These are phyloP conservation scores for Cosmopolites sordidus DNA, from an alignment of 2,888 invertebrate species.

Conservation along the genomic window DNA sequence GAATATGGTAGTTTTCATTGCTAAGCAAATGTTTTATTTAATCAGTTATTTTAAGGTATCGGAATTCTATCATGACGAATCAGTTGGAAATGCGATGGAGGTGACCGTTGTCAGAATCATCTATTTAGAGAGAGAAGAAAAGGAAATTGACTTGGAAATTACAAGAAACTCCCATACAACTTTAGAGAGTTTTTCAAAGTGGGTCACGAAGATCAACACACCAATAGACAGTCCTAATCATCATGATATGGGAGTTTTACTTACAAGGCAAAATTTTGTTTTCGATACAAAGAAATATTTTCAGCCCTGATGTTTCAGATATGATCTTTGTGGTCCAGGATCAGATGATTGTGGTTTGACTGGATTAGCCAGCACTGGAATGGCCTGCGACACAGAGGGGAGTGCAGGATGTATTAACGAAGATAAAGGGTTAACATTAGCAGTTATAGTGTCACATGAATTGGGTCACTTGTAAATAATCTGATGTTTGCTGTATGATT, in stretches of 20 bases:
- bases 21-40: too few relatives aligned
- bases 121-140: slow-evolving; percentile 53
- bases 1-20: slow-evolving; percentile 57
- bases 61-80: slow-evolving; percentile 48
- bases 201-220: slow-evolving; percentile 58
- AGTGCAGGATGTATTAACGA: slow-evolving; percentile 62
- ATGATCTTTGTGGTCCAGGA: slow-evolving; percentile 54
- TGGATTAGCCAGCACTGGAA: slow-evolving; percentile 64
- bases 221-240: slow-evolving; percentile 57
- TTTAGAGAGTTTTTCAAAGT: slow-evolving; percentile 60
- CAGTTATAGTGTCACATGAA: slow-evolving; percentile 64
- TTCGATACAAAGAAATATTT: background rate
- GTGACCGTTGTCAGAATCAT: slow-evolving; percentile 56
- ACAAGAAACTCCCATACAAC: slow-evolving; percentile 55
- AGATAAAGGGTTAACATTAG: slow-evolving; percentile 61
- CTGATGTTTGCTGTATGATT: background rate
- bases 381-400: slow-evolving; percentile 59
- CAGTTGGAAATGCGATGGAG: slow-evolving; percentile 56
- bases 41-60: slow-evolving; percentile 40
- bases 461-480: slow-evolving; percentile 63
- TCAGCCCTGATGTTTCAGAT: slow-evolving; percentile 38
- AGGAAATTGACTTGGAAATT: slow-evolving; percentile 52
- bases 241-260: slow-evolving; percentile 58
- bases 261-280: slow-evolving; percentile 56
- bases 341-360: slow-evolving; percentile 53